These are phyloP conservation scores for Rhagium mordax DNA, from an alignment of 2,888 invertebrate species.

Conservation along the genomic window DNA sequence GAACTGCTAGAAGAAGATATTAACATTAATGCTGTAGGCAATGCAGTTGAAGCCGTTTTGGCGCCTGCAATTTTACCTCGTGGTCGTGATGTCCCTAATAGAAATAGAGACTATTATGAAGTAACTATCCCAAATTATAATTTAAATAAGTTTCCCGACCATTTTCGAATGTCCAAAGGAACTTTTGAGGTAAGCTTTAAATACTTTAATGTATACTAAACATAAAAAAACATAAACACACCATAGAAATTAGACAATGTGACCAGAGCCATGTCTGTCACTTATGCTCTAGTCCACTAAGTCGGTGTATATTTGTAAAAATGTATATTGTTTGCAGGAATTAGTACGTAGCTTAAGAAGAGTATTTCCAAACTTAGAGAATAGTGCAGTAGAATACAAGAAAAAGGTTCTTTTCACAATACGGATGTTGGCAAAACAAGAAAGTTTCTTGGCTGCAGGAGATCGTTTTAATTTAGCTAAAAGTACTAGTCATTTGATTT, in stretches of 20 bases:
- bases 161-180: conserved; percentile 4
- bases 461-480: conserved; percentile 3
- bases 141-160: neutral
- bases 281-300: no score
- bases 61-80: no score
- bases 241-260: no score
- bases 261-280: no score
- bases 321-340: neutral
- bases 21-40: no score
- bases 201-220: no score
- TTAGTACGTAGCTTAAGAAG: neutral
- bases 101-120: neutral
- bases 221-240: no score
- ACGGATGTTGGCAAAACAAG: conserved; percentile 7
- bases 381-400: neutral
- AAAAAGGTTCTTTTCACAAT: conserved; percentile 7
- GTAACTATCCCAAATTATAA: neutral
- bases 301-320: neutral
- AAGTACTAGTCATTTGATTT: neutral
- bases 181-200: conserved; percentile 6
- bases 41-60: no score
- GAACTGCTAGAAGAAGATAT: no score
- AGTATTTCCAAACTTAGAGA: neutral
- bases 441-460: neutral
- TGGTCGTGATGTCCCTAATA: neutral